A percentile compares a stretch with the other conserved stretches of the same genome.
Evolutionary conservation across 2,113 vertebrate species (phyloP).

Genomic region (Dissostichus mawsoni): DNA sequence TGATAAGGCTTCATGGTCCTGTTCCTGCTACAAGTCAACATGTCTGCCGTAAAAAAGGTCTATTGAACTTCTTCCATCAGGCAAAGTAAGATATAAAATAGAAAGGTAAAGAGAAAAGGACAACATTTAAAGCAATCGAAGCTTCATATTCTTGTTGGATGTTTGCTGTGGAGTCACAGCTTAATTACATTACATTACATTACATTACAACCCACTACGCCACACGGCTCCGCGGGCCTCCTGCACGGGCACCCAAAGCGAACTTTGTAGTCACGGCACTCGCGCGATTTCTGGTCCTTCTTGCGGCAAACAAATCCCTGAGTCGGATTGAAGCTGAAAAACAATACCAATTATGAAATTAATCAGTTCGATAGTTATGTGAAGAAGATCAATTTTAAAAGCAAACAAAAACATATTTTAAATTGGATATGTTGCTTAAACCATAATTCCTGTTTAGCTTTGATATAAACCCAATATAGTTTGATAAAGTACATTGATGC

Average conservation of each 20-base stretch:
- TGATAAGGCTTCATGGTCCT: not conserved
- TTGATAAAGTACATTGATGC: too few relatives aligned
- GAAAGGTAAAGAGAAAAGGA: not conserved
- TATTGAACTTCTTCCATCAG: not conserved
- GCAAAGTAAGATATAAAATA: not conserved
- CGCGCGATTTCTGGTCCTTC: rapidly evolving
- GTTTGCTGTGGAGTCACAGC: not conserved
- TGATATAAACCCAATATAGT: not conserved
- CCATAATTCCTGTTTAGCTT: not conserved
- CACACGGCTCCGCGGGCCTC: too few relatives aligned
- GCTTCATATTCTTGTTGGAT: not conserved
- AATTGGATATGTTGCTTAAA: not conserved
- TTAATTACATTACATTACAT: not conserved
- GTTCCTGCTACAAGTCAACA: not conserved
- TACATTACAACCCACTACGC: too few relatives aligned
- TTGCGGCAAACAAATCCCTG: conserved; percentile 42
- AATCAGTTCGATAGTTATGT: not conserved
- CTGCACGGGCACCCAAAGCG: conserved; percentile 54
- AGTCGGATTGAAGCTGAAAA: conserved; percentile 55
- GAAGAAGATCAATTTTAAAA: not conserved
- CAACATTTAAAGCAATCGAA: not conserved
- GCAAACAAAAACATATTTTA: not conserved
- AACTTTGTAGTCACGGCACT: conserved; percentile 52
- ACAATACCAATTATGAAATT: not conserved
- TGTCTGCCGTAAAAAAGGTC: not conserved